Evolutionary conservation across 2,113 vertebrate species (phyloP).

Genomic region (Chloroceryle aenea): DNA sequence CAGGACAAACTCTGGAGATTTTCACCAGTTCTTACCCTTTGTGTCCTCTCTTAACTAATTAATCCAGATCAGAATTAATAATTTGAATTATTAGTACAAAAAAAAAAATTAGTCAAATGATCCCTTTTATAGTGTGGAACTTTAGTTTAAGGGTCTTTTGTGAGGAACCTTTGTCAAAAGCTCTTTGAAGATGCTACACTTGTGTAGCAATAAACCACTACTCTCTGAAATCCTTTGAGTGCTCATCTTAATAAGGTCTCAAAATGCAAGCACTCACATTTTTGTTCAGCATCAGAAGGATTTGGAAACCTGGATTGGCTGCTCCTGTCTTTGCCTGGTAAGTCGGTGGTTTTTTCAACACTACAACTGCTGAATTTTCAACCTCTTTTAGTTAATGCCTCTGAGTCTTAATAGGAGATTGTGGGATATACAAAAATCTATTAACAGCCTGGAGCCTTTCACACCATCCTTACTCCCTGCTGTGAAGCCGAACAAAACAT

Average conservation of each 20-base stretch:
- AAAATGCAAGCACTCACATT: not conserved
- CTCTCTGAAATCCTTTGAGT: not conserved
- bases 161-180: not conserved
- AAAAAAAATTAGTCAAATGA: not conserved
- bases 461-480: not conserved
- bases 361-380: not conserved
- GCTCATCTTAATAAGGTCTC: not conserved
- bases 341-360: not conserved
- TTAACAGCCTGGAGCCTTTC: conserved; percentile 40
- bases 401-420: not conserved
- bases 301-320: not conserved
- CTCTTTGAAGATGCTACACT: not conserved
- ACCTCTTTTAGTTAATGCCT: not conserved
- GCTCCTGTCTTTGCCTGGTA: not conserved
- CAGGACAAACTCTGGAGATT: not conserved
- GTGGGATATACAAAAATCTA: conserved; percentile 37
- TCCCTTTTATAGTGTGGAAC: not conserved
- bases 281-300: not conserved
- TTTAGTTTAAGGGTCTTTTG: not conserved
- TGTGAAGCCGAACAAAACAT: conserved; percentile 34
- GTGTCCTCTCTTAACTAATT: not conserved
- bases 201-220: not conserved
- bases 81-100: not conserved
- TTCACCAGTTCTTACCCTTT: not conserved
- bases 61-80: not conserved